Conservation (phyloP, 92 coral and sea anemone species). For the Zoanthus solanderi region DNA sequence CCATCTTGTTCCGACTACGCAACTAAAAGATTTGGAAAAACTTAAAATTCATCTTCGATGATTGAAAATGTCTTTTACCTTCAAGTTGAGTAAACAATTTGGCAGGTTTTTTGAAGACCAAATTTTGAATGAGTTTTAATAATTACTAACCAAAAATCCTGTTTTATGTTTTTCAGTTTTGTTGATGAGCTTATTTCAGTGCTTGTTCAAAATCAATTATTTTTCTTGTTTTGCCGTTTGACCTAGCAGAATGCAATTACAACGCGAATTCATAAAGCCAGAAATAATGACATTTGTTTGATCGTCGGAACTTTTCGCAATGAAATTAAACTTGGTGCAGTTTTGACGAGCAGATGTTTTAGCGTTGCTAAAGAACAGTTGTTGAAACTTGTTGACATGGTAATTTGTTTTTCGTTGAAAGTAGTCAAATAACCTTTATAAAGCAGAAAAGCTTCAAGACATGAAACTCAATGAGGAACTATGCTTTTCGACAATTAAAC, state of each 20-base stretch:
- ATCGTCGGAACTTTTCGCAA: constrained; percentile 22
- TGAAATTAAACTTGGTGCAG: constrained; percentile 1
- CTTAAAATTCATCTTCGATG: constrained; percentile 15
- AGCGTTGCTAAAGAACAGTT: background rate
- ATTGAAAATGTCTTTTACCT: constrained; percentile 33
- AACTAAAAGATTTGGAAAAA: background rate
- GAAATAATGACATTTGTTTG: constrained; percentile 22
- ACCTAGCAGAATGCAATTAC: constrained; percentile 25
- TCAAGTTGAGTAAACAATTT: constrained; percentile 40
- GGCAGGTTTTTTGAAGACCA: constrained; percentile 42
- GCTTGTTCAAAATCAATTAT: constrained; percentile 12
- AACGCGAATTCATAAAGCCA: constrained; percentile 24
- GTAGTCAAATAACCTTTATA: background rate
- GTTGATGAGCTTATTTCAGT: background rate
- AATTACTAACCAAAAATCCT: background rate
- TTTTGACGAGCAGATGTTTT: constrained; percentile 53
- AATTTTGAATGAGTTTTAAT: constrained; percentile 2
- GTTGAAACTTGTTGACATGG: constrained; percentile 21
- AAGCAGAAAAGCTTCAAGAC: background rate
- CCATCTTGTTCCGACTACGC: constrained; percentile 19
- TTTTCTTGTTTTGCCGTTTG: constrained; percentile 13
- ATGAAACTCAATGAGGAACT: background rate
- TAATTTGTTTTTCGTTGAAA: background rate
- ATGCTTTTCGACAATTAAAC: background rate
- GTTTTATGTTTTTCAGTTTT: constrained; percentile 4